Evolutionary conservation across 1,140 invertebrate genomes (phyloP).

Genomic region (honey bee (Apis mellifera)): Amel_HAv3.1 CM009937.2:9954501-9955000

Average conservation of each 20-base stretch:
- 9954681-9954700: constrained; percentile 48
- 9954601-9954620: constrained; percentile 68
- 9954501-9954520: constrained; percentile 71
- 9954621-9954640: constrained; percentile 48
- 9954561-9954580: constrained; percentile 63
- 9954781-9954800: not conserved
- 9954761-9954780: constrained; percentile 41
- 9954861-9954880: too few species aligned
- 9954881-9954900: too few species aligned
- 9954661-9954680: constrained; percentile 59
- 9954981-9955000: too few species aligned
- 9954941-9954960: too few species aligned
- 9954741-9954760: constrained; percentile 51
- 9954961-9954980: too few species aligned
- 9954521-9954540: constrained; percentile 70
- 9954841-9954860: too few species aligned
- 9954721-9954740: constrained; percentile 24
- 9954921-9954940: too few species aligned
- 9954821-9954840: too few species aligned
- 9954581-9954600: constrained; percentile 65
- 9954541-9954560: constrained; percentile 70
- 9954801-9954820: too few species aligned
- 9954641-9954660: constrained; percentile 66
- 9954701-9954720: not conserved
- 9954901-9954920: too few species aligned